Evolutionary conservation across 2,113 vertebrate genomes (phyloP).

Genomic region (Rostratula benghalensis): DNA sequence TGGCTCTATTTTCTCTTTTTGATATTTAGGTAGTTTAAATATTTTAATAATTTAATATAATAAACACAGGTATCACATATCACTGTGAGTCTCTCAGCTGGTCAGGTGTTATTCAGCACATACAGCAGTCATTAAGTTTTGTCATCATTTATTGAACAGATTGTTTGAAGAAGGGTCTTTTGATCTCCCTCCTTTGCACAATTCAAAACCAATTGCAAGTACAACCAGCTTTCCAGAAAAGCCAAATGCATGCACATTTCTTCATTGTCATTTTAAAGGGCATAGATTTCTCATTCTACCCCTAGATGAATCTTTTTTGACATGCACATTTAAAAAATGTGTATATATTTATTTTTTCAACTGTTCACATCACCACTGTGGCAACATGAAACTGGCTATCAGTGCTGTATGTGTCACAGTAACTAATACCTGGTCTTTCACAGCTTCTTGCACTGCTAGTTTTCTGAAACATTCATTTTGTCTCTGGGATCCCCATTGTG

Average conservation of each 20-base stretch:
- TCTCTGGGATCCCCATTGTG: neutral
- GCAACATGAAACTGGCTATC: neutral
- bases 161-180: neutral
- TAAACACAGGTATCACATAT: neutral
- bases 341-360: neutral
- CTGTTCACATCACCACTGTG: neutral
- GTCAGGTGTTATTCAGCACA: neutral
- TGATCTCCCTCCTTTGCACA: neutral
- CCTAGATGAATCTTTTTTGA: neutral
- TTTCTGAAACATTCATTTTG: slow-evolving; percentile 17
- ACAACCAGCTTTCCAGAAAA: neutral
- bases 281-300: neutral
- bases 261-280: neutral
- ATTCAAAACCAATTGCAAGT: neutral
- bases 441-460: neutral
- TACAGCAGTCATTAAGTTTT: neutral
- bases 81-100: neutral
- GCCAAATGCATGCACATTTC: neutral
- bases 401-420: neutral
- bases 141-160: neutral
- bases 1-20: neutral
- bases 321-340: neutral
- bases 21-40: neutral
- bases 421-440: slow-evolving; percentile 3
- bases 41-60: neutral